Evolutionary conservation across 1,140 invertebrate genomes (phyloP), one percentile per base, ranked within the genome.

Genomic region (Maconellicoccus hirsutus): DNA sequence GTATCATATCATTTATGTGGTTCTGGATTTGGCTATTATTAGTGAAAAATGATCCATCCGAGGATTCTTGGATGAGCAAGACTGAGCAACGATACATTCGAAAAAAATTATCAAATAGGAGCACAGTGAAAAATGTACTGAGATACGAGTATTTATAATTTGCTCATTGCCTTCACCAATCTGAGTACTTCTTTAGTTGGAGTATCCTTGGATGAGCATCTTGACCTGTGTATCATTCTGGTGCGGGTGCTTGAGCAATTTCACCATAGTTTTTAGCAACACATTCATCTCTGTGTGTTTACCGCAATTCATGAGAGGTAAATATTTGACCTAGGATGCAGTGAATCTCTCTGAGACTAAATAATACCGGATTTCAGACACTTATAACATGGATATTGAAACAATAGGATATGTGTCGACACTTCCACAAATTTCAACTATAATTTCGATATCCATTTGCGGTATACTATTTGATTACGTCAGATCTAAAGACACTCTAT

Each of bases 161-260:
- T 7, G 14, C 7, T 19, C 59, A 16, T 19, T 19, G 6, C 25
- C 26, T n/a, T n/a, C n/a, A n/a, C 29, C 12, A 12, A 33, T 12
- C 12, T 33, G 29, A 33, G 29, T 6, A 33, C 42, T 52, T 25
- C 25, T 66, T 2, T 25, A 66, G 61, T 19, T 66, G 22, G 42
- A 8, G 3, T 72, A 70, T 52, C 92, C 92, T 0, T 95, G 93
- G 93, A 84, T 83, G 69, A 80, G 84, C 6, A 92, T 96, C 75
- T 78, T 96, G 19, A 88, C 84, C 0, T 96, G 93, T 0, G 81
- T 84, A 52, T 87, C 94, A 0, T 91, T 96, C 1, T 96, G 93
- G 90, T 92, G 94, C 25, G 8, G 25, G 3, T 66, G 42, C 42
- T 25, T 23, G 4, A 6, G 7, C 22, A 66, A 66, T 10, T 66